Conservation (phyloP, 37 sponge, comb jelly and placozoan genomes). For the Ianthella basta region DNA sequence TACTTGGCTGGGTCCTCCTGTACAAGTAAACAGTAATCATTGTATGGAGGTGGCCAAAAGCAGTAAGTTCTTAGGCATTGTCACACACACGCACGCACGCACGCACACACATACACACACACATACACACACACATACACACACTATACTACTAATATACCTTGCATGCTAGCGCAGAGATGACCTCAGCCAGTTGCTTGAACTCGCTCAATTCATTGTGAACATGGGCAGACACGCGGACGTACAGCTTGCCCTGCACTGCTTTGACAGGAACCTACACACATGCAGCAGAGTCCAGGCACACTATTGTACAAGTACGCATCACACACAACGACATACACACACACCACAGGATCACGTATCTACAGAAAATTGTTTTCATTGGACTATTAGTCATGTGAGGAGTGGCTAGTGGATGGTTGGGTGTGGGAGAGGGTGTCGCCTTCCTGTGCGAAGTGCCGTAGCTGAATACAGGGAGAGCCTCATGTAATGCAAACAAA, state of each 20-base stretch:
- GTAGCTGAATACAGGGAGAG: too few species aligned
- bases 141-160: not conserved
- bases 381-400: too few species aligned
- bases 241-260: constrained; percentile 30
- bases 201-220: constrained; percentile 23
- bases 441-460: too few species aligned
- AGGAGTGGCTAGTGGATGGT: too few species aligned
- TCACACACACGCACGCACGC: constrained; percentile 6
- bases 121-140: constrained; percentile 32
- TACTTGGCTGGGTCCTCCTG: too few species aligned
- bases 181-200: not conserved
- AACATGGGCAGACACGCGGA: constrained; percentile 17
- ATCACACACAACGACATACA: not conserved
- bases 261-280: constrained; percentile 77
- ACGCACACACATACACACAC: constrained; percentile 17
- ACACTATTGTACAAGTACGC: not conserved
- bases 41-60: too few species aligned
- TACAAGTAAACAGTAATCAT: too few species aligned
- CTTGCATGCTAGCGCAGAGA: not conserved
- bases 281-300: not conserved
- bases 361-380: too few species aligned
- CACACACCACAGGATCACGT: too few species aligned
- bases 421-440: too few species aligned
- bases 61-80: too few species aligned
- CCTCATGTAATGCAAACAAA: too few species aligned